Evolutionary conservation across 2,888 invertebrate species (phyloP), one percentile per base, ranked within the genome.

Genomic region (Didymodactylos carnosus): DNA sequence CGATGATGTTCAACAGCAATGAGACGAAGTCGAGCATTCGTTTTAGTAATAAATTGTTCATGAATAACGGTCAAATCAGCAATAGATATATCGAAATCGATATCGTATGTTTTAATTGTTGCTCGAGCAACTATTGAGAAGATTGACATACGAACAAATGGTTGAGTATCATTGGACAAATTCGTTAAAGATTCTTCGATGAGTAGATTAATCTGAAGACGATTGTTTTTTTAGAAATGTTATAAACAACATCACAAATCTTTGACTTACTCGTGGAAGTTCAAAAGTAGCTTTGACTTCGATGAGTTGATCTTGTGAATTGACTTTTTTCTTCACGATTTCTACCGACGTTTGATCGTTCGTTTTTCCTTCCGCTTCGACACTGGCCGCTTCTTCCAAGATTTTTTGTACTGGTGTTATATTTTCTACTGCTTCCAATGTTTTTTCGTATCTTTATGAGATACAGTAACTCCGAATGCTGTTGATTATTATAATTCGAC

Each of bases 321-420:
- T 3, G 43, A 43, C 19, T 3, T 13, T n/a, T 75, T 35, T 75
- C n/a, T n/a, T n/a, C n/a, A n/a, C n/a, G n/a, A n/a, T n/a, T n/a
- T n/a, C n/a, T n/a, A n/a, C n/a, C n/a, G n/a, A n/a, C n/a, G n/a
- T n/a, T n/a, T n/a, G n/a, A 75, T 23, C 80, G n/a, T n/a, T n/a
- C 80, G 29, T n/a, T 3, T 23, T 10, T 23, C 8, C 25, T 49
- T n/a, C 8, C 19, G n/a, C 23, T 11, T 23, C 3, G 79, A 77
- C 25, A 78, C 25, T 80, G 80, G 78, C 79, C 78, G 71, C 79
- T 79, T 13, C 81, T 80, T 40, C 78, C 76, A 80, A 81, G 79
- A 73, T 4, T 4, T 49, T 49, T 23, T 49, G n/a, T 25, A n/a
- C 23, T 46, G n/a, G 46, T 23, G 46, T n/a, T 10, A 49, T 49